Percentiles rank a stretch among this genome's conserved stretches.
Evolutionary conservation across 2,797 vertebrate genomes (phyloP).

Genomic region (Epinephelus awoara): DNA sequence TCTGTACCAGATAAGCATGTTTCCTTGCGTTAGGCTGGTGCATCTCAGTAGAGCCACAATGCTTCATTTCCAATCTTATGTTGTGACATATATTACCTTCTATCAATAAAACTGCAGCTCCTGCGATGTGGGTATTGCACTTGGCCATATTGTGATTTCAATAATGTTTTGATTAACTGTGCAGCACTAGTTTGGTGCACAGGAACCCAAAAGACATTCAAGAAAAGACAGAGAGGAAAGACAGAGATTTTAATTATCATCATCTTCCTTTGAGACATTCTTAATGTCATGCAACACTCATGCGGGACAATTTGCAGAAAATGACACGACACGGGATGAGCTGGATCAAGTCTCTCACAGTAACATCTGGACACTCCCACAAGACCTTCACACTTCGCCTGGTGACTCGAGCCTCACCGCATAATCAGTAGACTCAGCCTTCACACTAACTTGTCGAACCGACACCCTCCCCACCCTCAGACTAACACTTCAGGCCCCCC

Average conservation of each 20-base stretch:
- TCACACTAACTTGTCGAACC: conserved; percentile 61
- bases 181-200: background rate
- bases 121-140: no score
- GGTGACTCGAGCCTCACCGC: conserved; percentile 46
- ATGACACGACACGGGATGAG: conserved; percentile 45
- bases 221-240: background rate
- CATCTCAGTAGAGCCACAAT: no score
- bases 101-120: no score
- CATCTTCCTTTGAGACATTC: conserved; percentile 6
- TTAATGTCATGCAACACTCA: conserved; percentile 19
- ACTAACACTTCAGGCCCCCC: conserved; percentile 48
- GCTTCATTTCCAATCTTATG: no score
- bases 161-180: no score
- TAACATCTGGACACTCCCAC: conserved; percentile 80
- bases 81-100: no score
- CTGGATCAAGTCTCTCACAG: conserved; percentile 30
- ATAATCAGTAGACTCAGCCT: conserved; percentile 55
- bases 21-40: no score
- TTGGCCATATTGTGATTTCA: no score
- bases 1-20: no score
- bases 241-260: background rate
- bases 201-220: background rate
- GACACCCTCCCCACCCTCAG: conserved; percentile 66
- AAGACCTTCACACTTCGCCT: conserved; percentile 65
- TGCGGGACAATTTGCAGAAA: conserved; percentile 29